Evolutionary conservation across 2,888 invertebrate species (phyloP).

Genomic region (Drosophila paracracens): DNA sequence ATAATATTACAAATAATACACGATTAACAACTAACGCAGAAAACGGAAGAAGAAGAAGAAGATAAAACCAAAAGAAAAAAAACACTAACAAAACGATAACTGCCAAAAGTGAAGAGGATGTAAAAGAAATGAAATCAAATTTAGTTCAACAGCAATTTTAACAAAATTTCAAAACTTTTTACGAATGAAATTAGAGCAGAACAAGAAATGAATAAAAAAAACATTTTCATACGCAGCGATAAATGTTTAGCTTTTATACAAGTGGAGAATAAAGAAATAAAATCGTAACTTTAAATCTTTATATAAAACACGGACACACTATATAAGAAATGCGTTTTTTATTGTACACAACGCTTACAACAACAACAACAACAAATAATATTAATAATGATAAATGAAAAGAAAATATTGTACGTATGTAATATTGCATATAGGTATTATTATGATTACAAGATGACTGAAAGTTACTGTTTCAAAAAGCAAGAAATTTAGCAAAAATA

Average conservation of each 20-base stretch:
- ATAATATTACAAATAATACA: slow-evolving; percentile 12
- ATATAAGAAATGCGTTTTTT: slow-evolving; percentile 74
- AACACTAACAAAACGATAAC: slow-evolving; percentile 72
- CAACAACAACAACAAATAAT: slow-evolving; percentile 36
- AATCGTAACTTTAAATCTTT: slow-evolving; percentile 39
- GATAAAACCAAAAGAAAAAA: slow-evolving; percentile 27
- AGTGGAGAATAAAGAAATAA: slow-evolving; percentile 27
- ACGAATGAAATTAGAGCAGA: slow-evolving; percentile 22
- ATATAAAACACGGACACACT: slow-evolving; percentile 76
- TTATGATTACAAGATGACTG: slow-evolving; percentile 78
- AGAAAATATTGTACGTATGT: slow-evolving; percentile 65
- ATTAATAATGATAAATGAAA: not conserved
- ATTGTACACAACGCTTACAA: slow-evolving; percentile 70
- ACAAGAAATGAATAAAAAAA: not conserved
- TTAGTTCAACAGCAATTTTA: slow-evolving; percentile 53
- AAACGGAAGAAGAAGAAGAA: slow-evolving; percentile 11
- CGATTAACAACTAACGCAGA: slow-evolving; percentile 25
- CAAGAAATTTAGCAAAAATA: slow-evolving; percentile 55
- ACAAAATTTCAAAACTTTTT: slow-evolving; percentile 52
- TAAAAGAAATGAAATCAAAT: slow-evolving; percentile 55
- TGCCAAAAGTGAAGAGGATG: slow-evolving; percentile 62
- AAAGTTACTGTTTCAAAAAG: slow-evolving; percentile 79
- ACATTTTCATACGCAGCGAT: slow-evolving; percentile 70
- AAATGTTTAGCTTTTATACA: slow-evolving; percentile 73
- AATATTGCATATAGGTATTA: slow-evolving; percentile 70